Percentiles rank a stretch among this genome's conserved stretches.
Evolutionary conservation across 2,797 vertebrate genomes (phyloP).

Genomic region (Aulostomus chinensis): DNA sequence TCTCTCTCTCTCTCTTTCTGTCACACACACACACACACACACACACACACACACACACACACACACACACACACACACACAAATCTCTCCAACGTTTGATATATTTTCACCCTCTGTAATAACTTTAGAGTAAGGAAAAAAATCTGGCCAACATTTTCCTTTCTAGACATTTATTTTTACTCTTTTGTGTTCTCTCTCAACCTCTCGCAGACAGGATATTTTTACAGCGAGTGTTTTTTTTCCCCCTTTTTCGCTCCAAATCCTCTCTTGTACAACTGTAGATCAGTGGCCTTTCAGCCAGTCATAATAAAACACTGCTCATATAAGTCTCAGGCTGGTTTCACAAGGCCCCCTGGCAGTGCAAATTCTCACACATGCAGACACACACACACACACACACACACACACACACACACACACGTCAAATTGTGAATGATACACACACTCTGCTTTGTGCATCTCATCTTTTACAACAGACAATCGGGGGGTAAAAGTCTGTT

Average conservation of each 20-base stretch:
- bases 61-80: constrained; percentile 13
- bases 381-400: neutral
- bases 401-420: neutral
- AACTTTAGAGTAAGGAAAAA: constrained; percentile 15
- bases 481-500: neutral
- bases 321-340: constrained; percentile 52
- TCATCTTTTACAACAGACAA: constrained; percentile 19
- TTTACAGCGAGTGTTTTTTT: constrained; percentile 34
- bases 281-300: constrained; percentile 63
- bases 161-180: constrained; percentile 52
- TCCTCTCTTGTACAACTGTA: constrained; percentile 51
- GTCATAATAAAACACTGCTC: constrained; percentile 71
- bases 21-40: neutral
- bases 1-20: constrained; percentile 3
- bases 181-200: constrained; percentile 14
- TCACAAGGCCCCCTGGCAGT: constrained; percentile 54
- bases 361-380: constrained; percentile 1
- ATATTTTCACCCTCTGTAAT: constrained; percentile 60
- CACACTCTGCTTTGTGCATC: constrained; percentile 14
- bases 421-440: constrained; percentile 15
- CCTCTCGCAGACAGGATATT: constrained; percentile 57
- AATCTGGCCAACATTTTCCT: constrained; percentile 26
- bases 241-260: constrained; percentile 14
- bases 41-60: constrained; percentile 3
- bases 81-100: constrained; percentile 54